Evolutionary conservation across 1,140 invertebrate genomes (phyloP).

Genomic region (Cotesia chilonis): DNA sequence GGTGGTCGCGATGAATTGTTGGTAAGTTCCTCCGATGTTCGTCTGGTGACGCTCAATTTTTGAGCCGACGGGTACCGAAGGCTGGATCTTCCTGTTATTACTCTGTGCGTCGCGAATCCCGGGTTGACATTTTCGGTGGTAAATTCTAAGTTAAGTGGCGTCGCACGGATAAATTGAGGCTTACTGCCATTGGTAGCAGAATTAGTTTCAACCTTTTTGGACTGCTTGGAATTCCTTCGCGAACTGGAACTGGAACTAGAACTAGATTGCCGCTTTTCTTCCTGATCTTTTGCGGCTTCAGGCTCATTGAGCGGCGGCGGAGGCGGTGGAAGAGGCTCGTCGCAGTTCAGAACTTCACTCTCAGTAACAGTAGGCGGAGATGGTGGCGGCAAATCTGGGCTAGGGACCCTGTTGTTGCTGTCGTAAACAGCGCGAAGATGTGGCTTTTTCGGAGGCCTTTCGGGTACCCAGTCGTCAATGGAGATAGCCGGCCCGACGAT

Average conservation of each 20-base stretch:
- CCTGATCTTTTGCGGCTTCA: slow-evolving; percentile 36
- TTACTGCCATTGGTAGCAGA: slow-evolving; percentile 33
- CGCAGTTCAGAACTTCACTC: slow-evolving; percentile 71
- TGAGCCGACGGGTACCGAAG: slow-evolving; percentile 61
- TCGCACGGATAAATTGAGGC: slow-evolving; percentile 44
- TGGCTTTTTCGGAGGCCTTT: slow-evolving; percentile 78
- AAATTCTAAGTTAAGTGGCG: slow-evolving; percentile 44
- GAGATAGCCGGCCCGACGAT: slow-evolving; percentile 73
- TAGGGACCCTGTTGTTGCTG: slow-evolving; percentile 70
- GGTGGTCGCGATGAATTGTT: slow-evolving; percentile 44
- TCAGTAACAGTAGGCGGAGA: slow-evolving; percentile 72
- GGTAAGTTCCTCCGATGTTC: slow-evolving; percentile 47
- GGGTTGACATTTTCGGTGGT: slow-evolving; percentile 51
- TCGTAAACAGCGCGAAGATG: slow-evolving; percentile 70
- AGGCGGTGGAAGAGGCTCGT: slow-evolving; percentile 79
- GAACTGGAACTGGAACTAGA: no score
- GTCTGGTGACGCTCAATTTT: slow-evolving; percentile 57
- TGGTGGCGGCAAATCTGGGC: slow-evolving; percentile 77
- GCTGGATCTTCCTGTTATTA: slow-evolving; percentile 59
- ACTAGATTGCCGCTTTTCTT: no score
- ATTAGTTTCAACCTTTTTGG: slow-evolving; percentile 7
- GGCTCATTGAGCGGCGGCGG: slow-evolving; percentile 67
- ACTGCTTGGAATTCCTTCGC: no score
- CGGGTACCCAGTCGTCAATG: slow-evolving; percentile 77
- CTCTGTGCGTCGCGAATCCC: slow-evolving; percentile 54